A percentile compares a stretch with the other conserved stretches of the same genome.
Conservation (phyloP, 2,113 vertebrate genomes). For the Pseudopodoces humilis region DNA sequence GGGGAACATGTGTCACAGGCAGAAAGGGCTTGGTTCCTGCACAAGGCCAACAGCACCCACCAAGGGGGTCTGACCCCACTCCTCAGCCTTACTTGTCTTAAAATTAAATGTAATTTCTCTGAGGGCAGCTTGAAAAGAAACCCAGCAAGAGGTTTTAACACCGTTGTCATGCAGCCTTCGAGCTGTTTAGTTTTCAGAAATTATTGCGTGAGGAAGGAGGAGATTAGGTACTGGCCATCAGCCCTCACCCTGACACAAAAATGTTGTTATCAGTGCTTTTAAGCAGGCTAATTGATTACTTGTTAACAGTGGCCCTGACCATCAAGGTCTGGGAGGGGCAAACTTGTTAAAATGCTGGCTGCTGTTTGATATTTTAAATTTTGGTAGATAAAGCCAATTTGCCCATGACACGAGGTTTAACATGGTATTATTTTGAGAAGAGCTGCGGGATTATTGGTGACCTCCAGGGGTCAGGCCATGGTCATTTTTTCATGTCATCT, state of each 20-base stretch:
- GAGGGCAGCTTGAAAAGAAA: background rate
- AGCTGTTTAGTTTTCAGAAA: slow-evolving; percentile 24
- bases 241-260: slow-evolving; percentile 18
- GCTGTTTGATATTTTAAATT: slow-evolving; percentile 28
- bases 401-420: background rate
- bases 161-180: background rate
- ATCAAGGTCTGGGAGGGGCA: slow-evolving; percentile 15
- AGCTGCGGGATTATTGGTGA: background rate
- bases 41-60: background rate
- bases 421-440: background rate
- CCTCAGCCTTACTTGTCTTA: background rate
- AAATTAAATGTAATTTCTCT: background rate
- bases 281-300: slow-evolving; percentile 51
- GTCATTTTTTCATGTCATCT: slow-evolving; percentile 6
- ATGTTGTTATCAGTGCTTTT: slow-evolving; percentile 53
- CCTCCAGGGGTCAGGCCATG: background rate
- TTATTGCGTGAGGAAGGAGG: background rate
- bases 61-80: accelerated
- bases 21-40: accelerated
- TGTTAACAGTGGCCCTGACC: slow-evolving; percentile 40
- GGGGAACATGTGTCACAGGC: accelerated
- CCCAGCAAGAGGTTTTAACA: background rate
- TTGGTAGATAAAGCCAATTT: slow-evolving; percentile 41
- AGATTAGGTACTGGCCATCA: slow-evolving; percentile 18
- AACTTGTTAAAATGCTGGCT: slow-evolving; percentile 44